A percentile compares a stretch with the other conserved stretches of the same genome.
Conservation (phyloP, 1,140 invertebrate species). For the Anadara kagoshimensis region DNA sequence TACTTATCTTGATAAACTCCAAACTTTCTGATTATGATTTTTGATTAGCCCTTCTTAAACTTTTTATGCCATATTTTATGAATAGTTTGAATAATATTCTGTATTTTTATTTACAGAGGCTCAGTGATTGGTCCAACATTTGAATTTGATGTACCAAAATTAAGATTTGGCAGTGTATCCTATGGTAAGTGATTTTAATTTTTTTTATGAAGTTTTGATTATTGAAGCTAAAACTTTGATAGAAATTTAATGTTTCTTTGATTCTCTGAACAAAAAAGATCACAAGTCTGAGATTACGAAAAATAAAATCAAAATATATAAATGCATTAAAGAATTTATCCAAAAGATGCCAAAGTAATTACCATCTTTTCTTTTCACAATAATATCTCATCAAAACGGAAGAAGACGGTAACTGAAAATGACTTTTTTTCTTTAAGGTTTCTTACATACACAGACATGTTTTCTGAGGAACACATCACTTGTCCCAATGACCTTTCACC, state of each 20-base stretch:
- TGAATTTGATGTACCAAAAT: conserved; percentile 70
- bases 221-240: background rate
- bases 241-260: no score
- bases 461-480: conserved; percentile 71
- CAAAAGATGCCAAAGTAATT: background rate
- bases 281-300: no score
- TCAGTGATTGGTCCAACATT: conserved; percentile 74
- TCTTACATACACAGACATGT: conserved; percentile 63
- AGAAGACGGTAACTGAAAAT: background rate
- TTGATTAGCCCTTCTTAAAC: background rate
- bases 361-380: background rate
- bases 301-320: no score
- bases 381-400: background rate
- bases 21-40: background rate
- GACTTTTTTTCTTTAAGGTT: conserved; percentile 55
- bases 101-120: conserved; percentile 61
- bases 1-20: background rate
- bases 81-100: background rate
- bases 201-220: background rate
- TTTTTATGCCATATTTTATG: background rate
- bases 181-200: conserved; percentile 59
- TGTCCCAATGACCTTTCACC: conserved; percentile 72
- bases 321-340: background rate
- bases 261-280: no score
- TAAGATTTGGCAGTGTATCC: conserved; percentile 73